Percentiles rank a stretch among this genome's conserved stretches.
Conservation (phyloP, 2,113 vertebrate genomes). For the Cynopterus brachyotis region DNA sequence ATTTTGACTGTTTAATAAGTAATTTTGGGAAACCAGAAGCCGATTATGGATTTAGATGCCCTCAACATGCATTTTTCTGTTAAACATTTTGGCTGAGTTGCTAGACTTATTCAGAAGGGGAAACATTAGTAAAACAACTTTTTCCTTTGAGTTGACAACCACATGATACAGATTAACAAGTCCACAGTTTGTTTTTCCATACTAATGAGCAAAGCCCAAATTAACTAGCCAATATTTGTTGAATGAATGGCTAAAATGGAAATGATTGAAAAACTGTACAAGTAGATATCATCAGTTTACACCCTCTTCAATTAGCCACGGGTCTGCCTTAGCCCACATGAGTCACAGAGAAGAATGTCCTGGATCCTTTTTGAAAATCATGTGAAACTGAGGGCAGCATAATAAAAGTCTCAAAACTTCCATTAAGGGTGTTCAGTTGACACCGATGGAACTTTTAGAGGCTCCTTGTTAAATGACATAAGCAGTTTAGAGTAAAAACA, state of each 20-base stretch:
- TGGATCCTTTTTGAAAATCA: not conserved
- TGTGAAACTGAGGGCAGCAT: not conserved
- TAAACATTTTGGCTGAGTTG: not conserved
- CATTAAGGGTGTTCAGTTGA: not conserved
- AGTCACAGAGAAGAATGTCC: not conserved
- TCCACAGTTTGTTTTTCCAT: not conserved
- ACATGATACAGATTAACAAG: not conserved
- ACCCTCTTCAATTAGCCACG: not conserved
- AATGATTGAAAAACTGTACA: not conserved
- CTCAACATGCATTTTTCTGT: not conserved
- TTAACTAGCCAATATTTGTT: not conserved
- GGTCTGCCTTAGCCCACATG: not conserved
- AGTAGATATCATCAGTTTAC: not conserved
- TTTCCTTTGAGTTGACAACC: not conserved
- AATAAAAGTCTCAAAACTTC: not conserved
- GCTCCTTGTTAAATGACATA: not conserved
- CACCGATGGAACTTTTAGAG: not conserved
- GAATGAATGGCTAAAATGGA: not conserved
- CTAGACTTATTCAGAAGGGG: not conserved
- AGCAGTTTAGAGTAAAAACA: not conserved
- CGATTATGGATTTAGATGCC: not conserved
- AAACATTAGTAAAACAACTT: not conserved
- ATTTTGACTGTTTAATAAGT: not conserved
- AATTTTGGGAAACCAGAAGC: not conserved
- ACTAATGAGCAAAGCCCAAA: not conserved